Conservation (phyloP, 1,140 invertebrate genomes). For the Mactra quadrangularis region DNA sequence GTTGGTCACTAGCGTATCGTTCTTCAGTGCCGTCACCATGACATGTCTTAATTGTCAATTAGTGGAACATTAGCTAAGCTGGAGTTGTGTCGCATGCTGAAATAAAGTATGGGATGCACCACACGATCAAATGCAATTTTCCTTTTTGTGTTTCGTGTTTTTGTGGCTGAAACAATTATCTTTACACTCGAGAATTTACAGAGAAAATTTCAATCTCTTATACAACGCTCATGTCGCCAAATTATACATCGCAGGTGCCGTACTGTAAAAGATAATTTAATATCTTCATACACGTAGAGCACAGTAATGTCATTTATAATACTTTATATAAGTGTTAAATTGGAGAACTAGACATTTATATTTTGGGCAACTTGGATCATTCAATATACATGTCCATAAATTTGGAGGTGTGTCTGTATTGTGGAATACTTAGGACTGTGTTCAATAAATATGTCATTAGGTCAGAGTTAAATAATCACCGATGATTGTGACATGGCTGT, state of each 20-base stretch:
- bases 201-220: conserved; percentile 44
- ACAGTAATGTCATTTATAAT: conserved; percentile 47
- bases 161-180: conserved; percentile 46
- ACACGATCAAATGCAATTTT: conserved; percentile 48
- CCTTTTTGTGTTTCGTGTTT: conserved; percentile 45
- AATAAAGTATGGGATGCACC: conserved; percentile 47
- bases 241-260: conserved; percentile 45
- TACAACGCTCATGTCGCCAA: conserved; percentile 45
- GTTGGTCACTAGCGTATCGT: conserved; percentile 47
- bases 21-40: conserved; percentile 46
- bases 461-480: conserved; percentile 46
- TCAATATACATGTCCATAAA: conserved; percentile 47
- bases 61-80: conserved; percentile 47
- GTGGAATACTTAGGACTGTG: conserved; percentile 47
- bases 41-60: conserved; percentile 48
- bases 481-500: conserved; percentile 44
- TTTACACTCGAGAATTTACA: conserved; percentile 40
- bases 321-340: conserved; percentile 49
- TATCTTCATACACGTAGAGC: conserved; percentile 44
- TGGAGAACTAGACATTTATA: conserved; percentile 48
- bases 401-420: conserved; percentile 46
- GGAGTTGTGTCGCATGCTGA: conserved; percentile 43
- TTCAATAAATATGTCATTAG: conserved; percentile 45
- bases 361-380: conserved; percentile 46
- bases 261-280: conserved; percentile 49